Conservation (phyloP, 2,113 vertebrate genomes). For the Pseudorectes ferrugineus region DNA sequence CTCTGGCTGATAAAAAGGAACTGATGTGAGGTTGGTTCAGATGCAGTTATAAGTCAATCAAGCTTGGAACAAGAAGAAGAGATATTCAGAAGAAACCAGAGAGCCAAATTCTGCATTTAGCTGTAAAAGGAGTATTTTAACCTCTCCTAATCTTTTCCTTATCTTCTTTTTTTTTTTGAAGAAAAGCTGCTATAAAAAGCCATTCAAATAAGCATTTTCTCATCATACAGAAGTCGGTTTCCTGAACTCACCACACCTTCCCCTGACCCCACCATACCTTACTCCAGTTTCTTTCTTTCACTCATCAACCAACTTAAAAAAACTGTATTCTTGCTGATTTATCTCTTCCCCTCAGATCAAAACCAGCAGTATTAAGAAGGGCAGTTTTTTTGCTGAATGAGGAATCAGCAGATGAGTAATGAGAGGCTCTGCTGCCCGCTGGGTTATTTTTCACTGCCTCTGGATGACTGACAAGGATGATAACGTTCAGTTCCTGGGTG, state of each 20-base stretch:
- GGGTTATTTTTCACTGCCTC: background rate
- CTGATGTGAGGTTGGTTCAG: conserved; percentile 76
- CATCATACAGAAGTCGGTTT: background rate
- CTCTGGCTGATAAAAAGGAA: conserved; percentile 85
- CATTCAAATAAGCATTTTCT: background rate
- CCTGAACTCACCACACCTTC: conserved; percentile 27
- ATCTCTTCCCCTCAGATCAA: conserved; percentile 18
- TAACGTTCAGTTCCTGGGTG: background rate
- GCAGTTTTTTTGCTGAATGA: conserved; percentile 15
- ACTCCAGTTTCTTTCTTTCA: conserved; percentile 41
- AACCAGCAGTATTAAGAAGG: background rate
- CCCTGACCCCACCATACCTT: conserved; percentile 7
- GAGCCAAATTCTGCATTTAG: conserved; percentile 24
- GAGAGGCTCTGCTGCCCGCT: background rate
- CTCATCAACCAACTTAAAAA: conserved; percentile 4
- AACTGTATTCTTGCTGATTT: conserved; percentile 34
- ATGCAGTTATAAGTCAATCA: conserved; percentile 85
- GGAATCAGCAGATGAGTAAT: conserved; percentile 41
- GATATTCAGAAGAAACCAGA: conserved; percentile 65
- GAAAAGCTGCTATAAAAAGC: background rate
- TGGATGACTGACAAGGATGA: background rate
- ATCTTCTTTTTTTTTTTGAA: background rate
- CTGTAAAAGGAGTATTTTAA: background rate
- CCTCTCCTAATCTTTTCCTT: conserved; percentile 39
- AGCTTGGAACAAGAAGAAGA: conserved; percentile 74